Base-by-base conservation (phyloP, 2,888 invertebrate genomes). In the Chrysomela aeneicollis region DNA sequence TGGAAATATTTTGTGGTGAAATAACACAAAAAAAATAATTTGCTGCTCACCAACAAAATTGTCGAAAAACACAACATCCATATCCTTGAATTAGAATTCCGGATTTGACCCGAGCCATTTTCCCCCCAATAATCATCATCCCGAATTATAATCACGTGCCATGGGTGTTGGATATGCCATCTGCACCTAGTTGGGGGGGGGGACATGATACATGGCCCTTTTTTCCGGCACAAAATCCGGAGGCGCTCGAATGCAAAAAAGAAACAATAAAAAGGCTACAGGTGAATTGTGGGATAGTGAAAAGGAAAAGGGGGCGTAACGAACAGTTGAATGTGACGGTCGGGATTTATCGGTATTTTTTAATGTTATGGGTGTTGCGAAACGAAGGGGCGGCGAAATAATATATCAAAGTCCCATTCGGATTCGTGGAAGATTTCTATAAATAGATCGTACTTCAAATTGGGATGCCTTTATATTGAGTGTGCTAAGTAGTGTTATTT, bases 311-410 rank as follows among this genome's bases (percentile, higher is more conserved):
- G 37, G 57, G 55, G 57, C 47, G 46, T 46, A 10, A 18, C 47
- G 46, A 32, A 57, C 57, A 57, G 57, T 57, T 57, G 57, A 57
- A 42, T 18, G 30, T 57, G 57, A 57, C 42, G 46, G 22, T 46
- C 57, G 46, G 18, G 57, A 57, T 57, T 57, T 57, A 57, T 47
- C 12, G 47, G 47, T 46, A 46, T 57, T 57, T 57, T 57, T 47
- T 30, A 12, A 57, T 46, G 42, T 42, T 10, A 26, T 17, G 42
- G 57, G 47, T 47, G 57, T 30, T 42, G 1, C 42, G 42, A 1
- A 15, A 42, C 42, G 42, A n/a, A 15, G 6, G 42, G 42, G 42
- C 15, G 32, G 4, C 2, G 32, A 35, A 35, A 35, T 10, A 35
- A 35, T 35, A 9, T 35, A 35, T 35, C 32, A 35, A 35, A 9